Conservation (phyloP, 2,888 invertebrate species). For the Dryomyza anilis region DNA sequence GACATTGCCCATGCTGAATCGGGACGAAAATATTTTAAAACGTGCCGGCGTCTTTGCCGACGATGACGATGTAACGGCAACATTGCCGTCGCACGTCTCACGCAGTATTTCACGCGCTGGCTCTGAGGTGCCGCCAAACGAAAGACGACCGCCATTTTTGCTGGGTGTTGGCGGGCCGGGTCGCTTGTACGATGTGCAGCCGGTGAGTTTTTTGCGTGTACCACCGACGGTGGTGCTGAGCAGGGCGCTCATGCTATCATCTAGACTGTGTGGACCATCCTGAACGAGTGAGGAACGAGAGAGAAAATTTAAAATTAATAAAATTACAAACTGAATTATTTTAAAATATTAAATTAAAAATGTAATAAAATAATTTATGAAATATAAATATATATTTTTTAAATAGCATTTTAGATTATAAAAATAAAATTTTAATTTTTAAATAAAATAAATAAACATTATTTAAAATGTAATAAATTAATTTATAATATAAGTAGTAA, state of each 20-base stretch:
- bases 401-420: no score
- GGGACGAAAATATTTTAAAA: slow-evolving; percentile 67
- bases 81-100: slow-evolving; percentile 61
- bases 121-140: slow-evolving; percentile 62
- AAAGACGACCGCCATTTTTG: slow-evolving; percentile 77
- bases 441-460: neutral
- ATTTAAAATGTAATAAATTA: no score
- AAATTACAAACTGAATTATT: slow-evolving; percentile 9
- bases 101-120: slow-evolving; percentile 66
- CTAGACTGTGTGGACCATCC: slow-evolving; percentile 51
- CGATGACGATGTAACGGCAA: slow-evolving; percentile 60
- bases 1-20: slow-evolving; percentile 49
- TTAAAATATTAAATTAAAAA: neutral
- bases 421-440: no score
- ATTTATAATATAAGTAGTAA: no score
- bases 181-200: slow-evolving; percentile 77
- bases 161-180: slow-evolving; percentile 88
- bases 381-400: no score
- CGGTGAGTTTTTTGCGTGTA: slow-evolving; percentile 64
- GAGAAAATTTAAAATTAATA: slow-evolving; percentile 16
- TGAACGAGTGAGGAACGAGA: slow-evolving; percentile 26
- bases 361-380: no score
- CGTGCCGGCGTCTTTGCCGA: slow-evolving; percentile 71
- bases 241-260: slow-evolving; percentile 60
- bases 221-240: slow-evolving; percentile 52